Conservation (phyloP, 2,888 invertebrate species). For the Drosophila yooni region DNA sequence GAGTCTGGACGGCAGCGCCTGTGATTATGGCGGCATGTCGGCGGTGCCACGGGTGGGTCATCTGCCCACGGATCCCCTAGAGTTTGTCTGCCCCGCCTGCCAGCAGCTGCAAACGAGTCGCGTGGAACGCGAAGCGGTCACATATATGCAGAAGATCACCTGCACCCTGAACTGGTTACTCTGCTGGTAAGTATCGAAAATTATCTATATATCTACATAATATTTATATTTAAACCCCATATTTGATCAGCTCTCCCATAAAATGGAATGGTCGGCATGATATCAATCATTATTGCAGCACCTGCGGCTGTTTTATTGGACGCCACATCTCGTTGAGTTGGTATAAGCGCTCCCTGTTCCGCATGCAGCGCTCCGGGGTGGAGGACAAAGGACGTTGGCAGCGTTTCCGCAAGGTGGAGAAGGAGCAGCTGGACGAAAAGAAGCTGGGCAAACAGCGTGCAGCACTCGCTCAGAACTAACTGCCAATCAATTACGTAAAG, state of each 20-base stretch:
- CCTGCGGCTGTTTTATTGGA: conserved; percentile 83
- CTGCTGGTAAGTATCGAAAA: conserved; percentile 73
- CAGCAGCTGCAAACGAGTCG: conserved; percentile 58
- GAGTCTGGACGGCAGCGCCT: conserved; percentile 66
- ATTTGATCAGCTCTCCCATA: conserved; percentile 73
- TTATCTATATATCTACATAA: neutral
- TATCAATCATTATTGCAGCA: conserved; percentile 82
- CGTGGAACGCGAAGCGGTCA: conserved; percentile 71
- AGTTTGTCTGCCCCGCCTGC: conserved; percentile 80
- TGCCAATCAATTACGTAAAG: neutral
- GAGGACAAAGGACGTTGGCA: conserved; percentile 76
- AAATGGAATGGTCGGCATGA: conserved; percentile 81
- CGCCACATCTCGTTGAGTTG: conserved; percentile 81
- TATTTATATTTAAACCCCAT: neutral
- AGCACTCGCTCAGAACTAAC: conserved; percentile 36
- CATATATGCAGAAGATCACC: conserved; percentile 67
- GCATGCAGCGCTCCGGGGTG: conserved; percentile 74
- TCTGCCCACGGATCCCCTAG: conserved; percentile 64
- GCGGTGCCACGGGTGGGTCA: conserved; percentile 77
- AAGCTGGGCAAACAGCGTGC: conserved; percentile 67
- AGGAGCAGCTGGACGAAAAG: conserved; percentile 73
- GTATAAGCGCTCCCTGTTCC: conserved; percentile 81
- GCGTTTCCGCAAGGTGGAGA: conserved; percentile 72
- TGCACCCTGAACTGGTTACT: conserved; percentile 73
- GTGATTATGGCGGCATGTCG: conserved; percentile 56